These are phyloP conservation scores for Karalla daura DNA, from an alignment of 2,797 vertebrate species.

Conservation along the genomic window DNA sequence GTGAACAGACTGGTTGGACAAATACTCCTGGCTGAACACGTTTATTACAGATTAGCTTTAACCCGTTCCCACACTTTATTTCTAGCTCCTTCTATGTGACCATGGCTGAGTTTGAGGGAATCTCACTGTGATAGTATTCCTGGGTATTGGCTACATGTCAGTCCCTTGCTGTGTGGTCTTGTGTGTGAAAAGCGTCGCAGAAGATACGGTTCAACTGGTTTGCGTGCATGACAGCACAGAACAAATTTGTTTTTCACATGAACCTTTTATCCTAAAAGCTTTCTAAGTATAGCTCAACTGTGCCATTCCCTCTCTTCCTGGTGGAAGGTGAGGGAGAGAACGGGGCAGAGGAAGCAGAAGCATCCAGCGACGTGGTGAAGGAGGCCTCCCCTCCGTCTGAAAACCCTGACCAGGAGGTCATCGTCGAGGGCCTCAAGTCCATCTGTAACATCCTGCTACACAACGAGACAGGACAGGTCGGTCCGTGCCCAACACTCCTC, in stretches of 20 bases:
- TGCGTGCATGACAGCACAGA: neutral
- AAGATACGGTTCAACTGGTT: neutral
- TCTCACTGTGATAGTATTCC: no score
- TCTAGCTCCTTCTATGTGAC: no score
- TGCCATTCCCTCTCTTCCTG: neutral
- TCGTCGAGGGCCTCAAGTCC: constrained; percentile 92
- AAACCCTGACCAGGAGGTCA: constrained; percentile 86
- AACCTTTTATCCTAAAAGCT: neutral
- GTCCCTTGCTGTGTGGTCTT: no score
- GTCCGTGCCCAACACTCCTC: neutral
- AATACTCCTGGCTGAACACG: no score
- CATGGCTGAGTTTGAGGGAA: no score
- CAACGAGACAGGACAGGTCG: constrained; percentile 85
- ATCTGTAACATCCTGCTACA: constrained; percentile 93
- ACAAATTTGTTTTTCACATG: neutral
- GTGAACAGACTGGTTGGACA: no score
- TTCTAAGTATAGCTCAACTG: neutral
- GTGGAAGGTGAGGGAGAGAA: constrained; percentile 23
- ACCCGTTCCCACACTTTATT: no score
- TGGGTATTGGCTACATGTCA: no score
- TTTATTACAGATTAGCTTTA: no score
- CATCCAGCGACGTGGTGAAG: neutral
- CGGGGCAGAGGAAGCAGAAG: neutral
- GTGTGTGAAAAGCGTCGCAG: no score
- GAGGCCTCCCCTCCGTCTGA: constrained; percentile 71